phyloP scores from a whole-genome alignment of 2,888 invertebrate species.

The Trilocha varians region DNA sequence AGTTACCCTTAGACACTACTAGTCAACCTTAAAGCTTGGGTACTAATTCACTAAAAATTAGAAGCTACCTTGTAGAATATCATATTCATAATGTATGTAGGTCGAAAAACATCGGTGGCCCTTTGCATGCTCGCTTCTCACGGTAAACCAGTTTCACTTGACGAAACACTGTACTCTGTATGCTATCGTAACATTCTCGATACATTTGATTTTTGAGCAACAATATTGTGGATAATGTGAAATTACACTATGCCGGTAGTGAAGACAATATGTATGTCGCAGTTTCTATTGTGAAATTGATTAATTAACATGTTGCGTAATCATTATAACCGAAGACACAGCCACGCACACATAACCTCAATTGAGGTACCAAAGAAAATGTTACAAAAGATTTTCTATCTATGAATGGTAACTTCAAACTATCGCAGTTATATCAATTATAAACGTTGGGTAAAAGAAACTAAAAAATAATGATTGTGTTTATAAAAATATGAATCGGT shows the following conservation, averaged over 20 bases:
- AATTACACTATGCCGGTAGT: not conserved
- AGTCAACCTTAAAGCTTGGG: too few relatives aligned
- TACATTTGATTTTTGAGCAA: not conserved
- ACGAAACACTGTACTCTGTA: slow-evolving; percentile 15
- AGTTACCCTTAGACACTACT: too few relatives aligned
- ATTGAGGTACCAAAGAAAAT: not conserved
- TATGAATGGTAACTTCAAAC: too few relatives aligned
- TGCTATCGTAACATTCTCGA: not conserved
- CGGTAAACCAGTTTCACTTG: slow-evolving; percentile 40
- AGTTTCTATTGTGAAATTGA: not conserved
- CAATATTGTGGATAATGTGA: not conserved
- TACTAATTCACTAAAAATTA: too few relatives aligned
- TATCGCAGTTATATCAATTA: too few relatives aligned
- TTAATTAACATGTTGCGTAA: not conserved
- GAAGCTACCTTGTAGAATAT: too few relatives aligned
- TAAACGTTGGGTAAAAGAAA: too few relatives aligned
- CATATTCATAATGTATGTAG: not conserved
- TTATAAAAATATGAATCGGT: too few relatives aligned
- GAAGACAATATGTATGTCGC: not conserved
- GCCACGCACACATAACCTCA: not conserved
- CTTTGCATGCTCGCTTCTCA: slow-evolving; percentile 21
- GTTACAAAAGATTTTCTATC: not conserved
- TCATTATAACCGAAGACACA: not conserved
- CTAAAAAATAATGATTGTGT: too few relatives aligned
- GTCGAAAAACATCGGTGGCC: slow-evolving; percentile 18